Evolutionary conservation across 2,113 vertebrate genomes (phyloP).

Genomic region (Acrocephalus arundinaceus): DNA sequence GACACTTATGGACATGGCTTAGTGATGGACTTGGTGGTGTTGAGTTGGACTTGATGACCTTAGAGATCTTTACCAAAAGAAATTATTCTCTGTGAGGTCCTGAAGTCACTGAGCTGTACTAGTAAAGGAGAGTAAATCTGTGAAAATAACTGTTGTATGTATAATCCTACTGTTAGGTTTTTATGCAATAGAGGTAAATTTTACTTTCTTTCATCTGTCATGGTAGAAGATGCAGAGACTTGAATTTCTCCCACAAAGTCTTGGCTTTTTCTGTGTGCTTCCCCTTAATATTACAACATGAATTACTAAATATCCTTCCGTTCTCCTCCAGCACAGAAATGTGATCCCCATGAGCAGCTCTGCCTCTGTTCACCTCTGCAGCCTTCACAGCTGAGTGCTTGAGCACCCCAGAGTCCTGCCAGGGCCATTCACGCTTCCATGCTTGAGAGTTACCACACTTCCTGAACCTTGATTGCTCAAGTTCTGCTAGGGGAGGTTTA

Average conservation of each 20-base stretch:
- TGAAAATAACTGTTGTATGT: background rate
- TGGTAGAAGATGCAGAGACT: fast-evolving
- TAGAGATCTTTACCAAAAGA: background rate
- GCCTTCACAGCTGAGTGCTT: background rate
- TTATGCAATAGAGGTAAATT: background rate
- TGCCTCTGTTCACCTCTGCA: background rate
- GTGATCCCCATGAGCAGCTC: background rate
- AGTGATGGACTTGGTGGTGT: background rate
- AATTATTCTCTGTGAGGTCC: background rate
- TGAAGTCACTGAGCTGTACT: background rate
- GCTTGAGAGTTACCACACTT: background rate
- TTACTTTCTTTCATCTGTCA: background rate
- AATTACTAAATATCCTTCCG: background rate
- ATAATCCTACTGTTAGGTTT: background rate
- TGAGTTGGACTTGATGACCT: background rate
- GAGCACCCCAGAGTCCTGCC: background rate
- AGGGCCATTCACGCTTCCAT: background rate
- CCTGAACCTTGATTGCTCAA: background rate
- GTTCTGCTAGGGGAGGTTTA: background rate
- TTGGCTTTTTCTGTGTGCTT: background rate
- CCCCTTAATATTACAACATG: background rate
- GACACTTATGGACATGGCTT: background rate
- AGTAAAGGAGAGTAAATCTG: background rate
- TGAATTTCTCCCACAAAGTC: background rate
- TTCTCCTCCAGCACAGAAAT: background rate